Evolutionary conservation across 92 coral and sea anemone genomes (phyloP), one percentile per base, ranked within the genome.

Genomic region (Parazoanthus swiftii): DNA sequence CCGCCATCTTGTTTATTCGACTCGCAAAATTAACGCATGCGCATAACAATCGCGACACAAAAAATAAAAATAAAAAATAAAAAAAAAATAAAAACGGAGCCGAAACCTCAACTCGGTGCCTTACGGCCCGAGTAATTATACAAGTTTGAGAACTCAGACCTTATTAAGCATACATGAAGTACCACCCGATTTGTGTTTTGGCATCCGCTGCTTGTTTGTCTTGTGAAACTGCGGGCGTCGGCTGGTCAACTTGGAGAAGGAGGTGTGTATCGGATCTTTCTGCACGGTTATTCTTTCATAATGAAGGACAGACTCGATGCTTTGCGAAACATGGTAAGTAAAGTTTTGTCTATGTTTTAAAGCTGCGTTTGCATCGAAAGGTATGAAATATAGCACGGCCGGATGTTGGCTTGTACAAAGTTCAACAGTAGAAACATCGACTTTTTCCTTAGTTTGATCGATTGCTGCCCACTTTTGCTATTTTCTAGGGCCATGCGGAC

Each of bases 221-320:
- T 18, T 82, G 18, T 48, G 56, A 68, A 25, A 39, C 23, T 38
- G 76, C 77, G 86, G 86, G 86, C 87, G 54, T 35, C 26, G 37
- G 59, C 21, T 50, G 46, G 42, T 3, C 18, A 44, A 51, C 10
- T 15, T 10, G 65, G 18, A 65, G 87, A 74, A 73, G 87, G 87
- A 70, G 87, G 75, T 54, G 78, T 70, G 78, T 44, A 39, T 43
- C 21, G 23, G 26, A 38, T 36, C 33, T 84, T 77, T 48, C 42
- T 46, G 67, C 51, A 46, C 66, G 29, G 42, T 46, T 23, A 8
- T 33, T 71, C 26, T 29, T 82, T 84, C 11, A 73, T 77, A 84
- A 84, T 84, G 87, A 84, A 84, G 87, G 87, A 84, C 79, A 84
- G 87, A 84, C 87, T 84, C 18, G 87, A 84, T 72, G 87, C 87